Percentiles rank a stretch among this genome's conserved stretches.
Evolutionary conservation across 2,888 invertebrate genomes (phyloP).

Genomic region (Zygothrica quintamaculata): DNA sequence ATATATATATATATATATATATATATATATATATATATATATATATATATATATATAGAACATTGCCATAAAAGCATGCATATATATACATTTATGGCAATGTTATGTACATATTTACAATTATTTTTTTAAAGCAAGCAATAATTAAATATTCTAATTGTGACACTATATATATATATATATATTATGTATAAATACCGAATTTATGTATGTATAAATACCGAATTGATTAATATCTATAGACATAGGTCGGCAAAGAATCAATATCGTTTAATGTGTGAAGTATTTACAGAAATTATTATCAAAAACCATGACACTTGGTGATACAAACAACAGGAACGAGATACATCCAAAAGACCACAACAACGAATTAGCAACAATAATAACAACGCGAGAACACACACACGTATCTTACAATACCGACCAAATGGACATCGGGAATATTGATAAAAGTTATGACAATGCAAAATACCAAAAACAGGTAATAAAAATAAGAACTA

Average conservation of each 20-base stretch:
- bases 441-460: slow-evolving; percentile 29
- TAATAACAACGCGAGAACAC: slow-evolving; percentile 21
- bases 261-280: background rate
- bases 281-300: slow-evolving; percentile 19
- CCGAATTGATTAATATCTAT: too few relatives aligned
- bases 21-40: background rate
- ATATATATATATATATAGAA: background rate
- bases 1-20: background rate
- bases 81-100: too few relatives aligned
- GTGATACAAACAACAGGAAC: slow-evolving; percentile 71
- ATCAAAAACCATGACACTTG: slow-evolving; percentile 70
- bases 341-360: slow-evolving; percentile 53
- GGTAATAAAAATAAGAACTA: slow-evolving; percentile 35
- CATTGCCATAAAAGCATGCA: too few relatives aligned
- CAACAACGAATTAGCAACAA: slow-evolving; percentile 26
- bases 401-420: slow-evolving; percentile 37
- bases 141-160: too few relatives aligned
- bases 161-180: background rate
- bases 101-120: too few relatives aligned
- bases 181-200: too few relatives aligned
- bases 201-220: too few relatives aligned
- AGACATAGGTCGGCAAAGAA: too few relatives aligned
- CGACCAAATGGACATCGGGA: slow-evolving; percentile 51
- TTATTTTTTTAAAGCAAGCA: too few relatives aligned
- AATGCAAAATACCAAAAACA: slow-evolving; percentile 45